Evolutionary conservation across 2,797 vertebrate species (phyloP), one percentile per base, ranked within the genome.

Genomic region (Cryptoprocta ferox): DNA sequence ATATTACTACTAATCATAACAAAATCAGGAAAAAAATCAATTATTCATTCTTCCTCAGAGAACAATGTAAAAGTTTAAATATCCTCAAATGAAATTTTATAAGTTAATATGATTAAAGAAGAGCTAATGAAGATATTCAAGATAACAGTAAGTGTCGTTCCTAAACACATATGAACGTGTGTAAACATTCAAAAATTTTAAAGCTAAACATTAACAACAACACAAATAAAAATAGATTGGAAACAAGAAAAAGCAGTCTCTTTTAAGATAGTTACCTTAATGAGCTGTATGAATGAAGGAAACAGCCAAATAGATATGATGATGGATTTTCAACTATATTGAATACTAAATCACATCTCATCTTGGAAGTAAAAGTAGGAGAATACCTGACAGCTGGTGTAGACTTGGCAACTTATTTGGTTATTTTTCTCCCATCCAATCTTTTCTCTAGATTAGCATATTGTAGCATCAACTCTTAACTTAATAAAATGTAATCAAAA

Each of bases 401-500:
- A 81, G 18, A 32, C 50, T 87, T 71, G 85, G 21, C 82, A 70
- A 32, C 48, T 91, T 32, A 48, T 37, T 63, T 90, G 8, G 0
- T 48, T 71, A 18, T 12, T 95, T 37, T 83, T 76, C 30, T 68
- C 24, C 12, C 8, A 65, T 13, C 1, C 12, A 73, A 4, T 42
- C 26, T 81, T 80, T n/a, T 91, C 78, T 63, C 28, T 53, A 1
- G 8, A 83, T 56, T 68, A 75, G 8, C 32, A 30, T 70, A 93
- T 45, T 75, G 87, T 61, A 85, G 5, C 0, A 73, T 24, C 13
- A 24, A n/a, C 3, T 78, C 1, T 70, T 81, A 73, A 92, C 81
- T 92, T 84, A 82, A 21, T 91, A 66, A 80, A 85, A 81, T 42
- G 0, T 35, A 94, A 76, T 61, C 2, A 89, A 94, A 92, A 81